A percentile compares a stretch with the other conserved stretches of the same genome.
These are phyloP conservation scores for Chaetogeoica ovagalla DNA, from an alignment of 2,888 invertebrate species.

Conservation along the genomic window DNA sequence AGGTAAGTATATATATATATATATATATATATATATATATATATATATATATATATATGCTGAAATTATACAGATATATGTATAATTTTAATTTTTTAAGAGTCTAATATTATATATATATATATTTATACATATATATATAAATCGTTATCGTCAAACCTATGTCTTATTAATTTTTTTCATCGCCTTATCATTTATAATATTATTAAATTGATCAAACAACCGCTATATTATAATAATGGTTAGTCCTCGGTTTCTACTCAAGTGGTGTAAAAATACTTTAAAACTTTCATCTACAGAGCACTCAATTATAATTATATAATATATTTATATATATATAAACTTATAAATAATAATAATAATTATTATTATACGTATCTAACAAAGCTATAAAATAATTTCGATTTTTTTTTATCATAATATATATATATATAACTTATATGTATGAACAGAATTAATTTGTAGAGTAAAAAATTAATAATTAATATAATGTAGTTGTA, in stretches of 20 bases:
- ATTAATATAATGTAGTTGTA: conserved; percentile 40
- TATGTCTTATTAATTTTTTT: conserved; percentile 11
- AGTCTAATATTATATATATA: too few relatives aligned
- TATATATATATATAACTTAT: too few relatives aligned
- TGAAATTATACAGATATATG: too few relatives aligned
- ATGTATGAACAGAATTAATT: conserved; percentile 26
- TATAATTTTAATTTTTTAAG: conserved; percentile 33
- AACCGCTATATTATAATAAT: conserved; percentile 48
- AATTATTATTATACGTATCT: conserved; percentile 30
- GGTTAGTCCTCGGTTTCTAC: conserved; percentile 47
- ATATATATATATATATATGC: too few relatives aligned
- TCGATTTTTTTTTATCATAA: conserved; percentile 17
- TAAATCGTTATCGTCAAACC: conserved; percentile 17
- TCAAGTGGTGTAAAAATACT: conserved; percentile 53
- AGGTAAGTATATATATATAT: conserved; percentile 33
- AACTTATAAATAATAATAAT: conserved; percentile 18
- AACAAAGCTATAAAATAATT: conserved; percentile 49
- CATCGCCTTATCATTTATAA: background rate
- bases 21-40: too few relatives aligned
- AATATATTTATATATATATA: conserved; percentile 27
- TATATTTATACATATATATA: too few relatives aligned
- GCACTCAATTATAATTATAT: conserved; percentile 37
- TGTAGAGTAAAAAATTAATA: conserved; percentile 42
- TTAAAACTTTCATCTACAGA: conserved; percentile 52
- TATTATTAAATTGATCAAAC: conserved; percentile 41